phyloP scores from a whole-genome alignment of 2,797 vertebrate species.

The Moxostoma hubbsi region DNA sequence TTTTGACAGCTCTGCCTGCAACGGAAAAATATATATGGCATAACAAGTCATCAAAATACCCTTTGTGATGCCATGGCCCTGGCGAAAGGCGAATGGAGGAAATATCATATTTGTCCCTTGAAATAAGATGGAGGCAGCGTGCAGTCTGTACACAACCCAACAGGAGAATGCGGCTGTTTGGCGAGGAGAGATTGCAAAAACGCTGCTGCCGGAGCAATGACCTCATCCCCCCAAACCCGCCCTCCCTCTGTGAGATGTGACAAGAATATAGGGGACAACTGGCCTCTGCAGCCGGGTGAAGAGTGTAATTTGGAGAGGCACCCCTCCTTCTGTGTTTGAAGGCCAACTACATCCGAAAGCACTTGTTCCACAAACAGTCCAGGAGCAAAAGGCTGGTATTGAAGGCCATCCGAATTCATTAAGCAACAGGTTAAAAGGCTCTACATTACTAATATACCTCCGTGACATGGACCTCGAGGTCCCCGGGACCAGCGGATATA shows the following conservation, averaged over 20 bases:
- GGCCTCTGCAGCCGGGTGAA: conserved; percentile 2
- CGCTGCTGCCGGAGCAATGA: conserved; percentile 23
- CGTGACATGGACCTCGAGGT: neutral
- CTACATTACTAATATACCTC: neutral
- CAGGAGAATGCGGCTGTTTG: conserved; percentile 33
- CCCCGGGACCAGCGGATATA: too few species aligned
- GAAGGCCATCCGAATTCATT: neutral
- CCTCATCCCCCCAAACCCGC: conserved; percentile 34
- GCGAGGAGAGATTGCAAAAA: conserved; percentile 32
- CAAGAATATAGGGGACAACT: conserved; percentile 41
- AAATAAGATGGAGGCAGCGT: conserved; percentile 32
- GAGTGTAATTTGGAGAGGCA: conserved; percentile 42
- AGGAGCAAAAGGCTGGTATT: neutral
- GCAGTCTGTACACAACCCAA: conserved; percentile 30
- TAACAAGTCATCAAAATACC: conserved; percentile 29
- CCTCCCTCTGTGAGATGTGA: conserved; percentile 31
- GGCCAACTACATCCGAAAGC: conserved; percentile 2
- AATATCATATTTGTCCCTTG: conserved; percentile 33
- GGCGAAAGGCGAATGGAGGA: conserved; percentile 18
- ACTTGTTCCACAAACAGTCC: neutral
- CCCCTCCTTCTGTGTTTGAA: conserved; percentile 28
- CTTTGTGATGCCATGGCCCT: conserved; percentile 11
- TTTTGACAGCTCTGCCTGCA: conserved; percentile 13
- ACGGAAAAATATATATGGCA: conserved; percentile 6
- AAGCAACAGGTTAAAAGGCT: conserved; percentile 17